Base-by-base conservation (phyloP, 37 sponge, comb jelly and placozoan genomes). In the Crambe crambe region DNA sequence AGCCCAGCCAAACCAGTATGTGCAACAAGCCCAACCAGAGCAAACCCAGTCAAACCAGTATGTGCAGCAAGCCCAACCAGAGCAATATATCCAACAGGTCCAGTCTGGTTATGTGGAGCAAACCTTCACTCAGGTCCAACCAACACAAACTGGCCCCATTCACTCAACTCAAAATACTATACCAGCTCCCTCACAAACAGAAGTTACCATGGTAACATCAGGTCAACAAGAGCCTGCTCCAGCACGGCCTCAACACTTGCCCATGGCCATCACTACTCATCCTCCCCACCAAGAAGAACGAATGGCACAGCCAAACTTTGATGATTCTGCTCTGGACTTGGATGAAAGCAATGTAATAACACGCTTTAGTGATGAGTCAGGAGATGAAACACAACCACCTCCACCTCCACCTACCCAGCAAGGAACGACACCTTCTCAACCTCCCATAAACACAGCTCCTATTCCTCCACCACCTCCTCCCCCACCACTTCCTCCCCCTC, bases 381-480 rank as follows among this genome's bases (percentile, higher is more conserved):
- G 25, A 9, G 59, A 20, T 43, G 54, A 74, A 26, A 61, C 51
- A 32, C 61, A 18, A 37, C 27, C 60, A 9, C 82, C 77, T 30
- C 76, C 71, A 21, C 81, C 77, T 15, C 85, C 85, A 57, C 78
- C 75, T 27, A 54, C 18, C 67, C 38, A 47, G 51, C 51, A 47
- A 47, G 12, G 51, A 15, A 15, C 72, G 5, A 39, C 73, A 3
- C 44, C 42, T 3, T 6, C 42, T 3, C 47, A 1, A 30, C 36
- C 75, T 4, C 35, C 75, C 10, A 20, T 15, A 26, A 31, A 29
- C 1, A 47, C 75, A 36, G 58, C 31, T 21, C 59, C n/a, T n/a
- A n/a, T 37, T 62, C 77, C 63, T 10, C 77, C 64, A 26, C 77
- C 64, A 15, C 77, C 77, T 22, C 42, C 3, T 2, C 0, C 42